Conservation (phyloP, 2,113 vertebrate genomes). For the Zosterops hypoxanthus region DNA sequence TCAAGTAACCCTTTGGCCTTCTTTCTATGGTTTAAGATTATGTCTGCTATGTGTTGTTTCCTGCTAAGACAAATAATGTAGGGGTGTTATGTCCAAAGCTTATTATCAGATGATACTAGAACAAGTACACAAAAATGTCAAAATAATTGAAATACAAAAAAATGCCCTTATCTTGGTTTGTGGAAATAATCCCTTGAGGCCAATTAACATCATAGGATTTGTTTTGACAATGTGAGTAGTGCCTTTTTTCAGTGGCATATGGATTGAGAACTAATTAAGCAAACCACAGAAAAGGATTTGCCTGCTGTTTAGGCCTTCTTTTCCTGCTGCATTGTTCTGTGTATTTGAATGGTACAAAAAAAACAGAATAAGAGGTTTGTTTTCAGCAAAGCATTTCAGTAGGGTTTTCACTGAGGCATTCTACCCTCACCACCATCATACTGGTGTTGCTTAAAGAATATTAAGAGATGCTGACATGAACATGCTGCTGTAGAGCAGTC, state of each 20-base stretch:
- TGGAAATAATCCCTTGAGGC: not conserved
- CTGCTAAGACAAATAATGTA: not conserved
- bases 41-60: not conserved
- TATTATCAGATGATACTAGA: not conserved
- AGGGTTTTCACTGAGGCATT: not conserved
- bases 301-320: not conserved
- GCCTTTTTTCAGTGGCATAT: not conserved
- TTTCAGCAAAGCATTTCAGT: not conserved
- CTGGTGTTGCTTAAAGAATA: accelerated
- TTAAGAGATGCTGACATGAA: not conserved
- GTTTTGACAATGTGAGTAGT: not conserved
- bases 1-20: not conserved
- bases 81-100: not conserved
- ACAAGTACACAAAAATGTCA: not conserved
- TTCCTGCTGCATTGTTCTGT: not conserved
- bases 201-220: not conserved
- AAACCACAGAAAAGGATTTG: not conserved
- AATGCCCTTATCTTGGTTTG: not conserved
- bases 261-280: not conserved
- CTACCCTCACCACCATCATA: not conserved
- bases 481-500: not conserved
- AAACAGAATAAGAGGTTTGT: not conserved
- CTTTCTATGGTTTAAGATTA: not conserved
- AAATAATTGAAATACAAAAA: not conserved
- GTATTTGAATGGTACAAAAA: not conserved